Conservation (phyloP, 2,888 invertebrate species). For the Cartodere bifasciata region DNA sequence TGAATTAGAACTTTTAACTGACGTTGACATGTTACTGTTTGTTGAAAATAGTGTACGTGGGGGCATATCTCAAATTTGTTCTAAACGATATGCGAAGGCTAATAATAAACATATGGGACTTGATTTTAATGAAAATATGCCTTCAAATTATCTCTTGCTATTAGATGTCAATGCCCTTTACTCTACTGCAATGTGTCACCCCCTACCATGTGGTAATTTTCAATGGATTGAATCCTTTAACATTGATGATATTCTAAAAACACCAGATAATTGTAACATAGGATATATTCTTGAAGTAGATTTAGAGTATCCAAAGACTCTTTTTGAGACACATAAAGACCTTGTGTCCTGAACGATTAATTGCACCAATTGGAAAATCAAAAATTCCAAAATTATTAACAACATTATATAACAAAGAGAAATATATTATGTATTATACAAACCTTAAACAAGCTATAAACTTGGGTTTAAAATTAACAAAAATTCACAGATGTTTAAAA, state of each 20-base stretch:
- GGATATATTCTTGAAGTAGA: conserved; percentile 22
- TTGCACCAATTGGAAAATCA: conserved; percentile 1
- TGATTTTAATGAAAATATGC: conserved; percentile 13
- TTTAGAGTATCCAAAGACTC: conserved; percentile 22
- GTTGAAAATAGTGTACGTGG: conserved; percentile 23
- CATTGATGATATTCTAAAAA: conserved; percentile 6
- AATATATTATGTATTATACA: conserved; percentile 16
- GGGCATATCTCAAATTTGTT: conserved; percentile 24
- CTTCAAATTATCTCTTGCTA: not conserved
- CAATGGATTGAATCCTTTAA: conserved; percentile 18
- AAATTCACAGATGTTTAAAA: conserved; percentile 13
- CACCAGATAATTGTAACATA: conserved; percentile 12
- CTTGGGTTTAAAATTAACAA: conserved; percentile 12
- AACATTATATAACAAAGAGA: conserved; percentile 14
- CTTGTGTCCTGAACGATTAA: conserved; percentile 5
- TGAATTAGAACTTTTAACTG: conserved; percentile 24
- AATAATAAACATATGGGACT: conserved; percentile 26
- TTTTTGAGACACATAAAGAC: conserved; percentile 22
- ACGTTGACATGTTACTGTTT: conserved; percentile 26
- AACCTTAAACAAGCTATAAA: conserved; percentile 18
- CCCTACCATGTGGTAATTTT: conserved; percentile 22
- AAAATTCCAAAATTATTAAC: conserved; percentile 12
- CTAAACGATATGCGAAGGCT: conserved; percentile 21
- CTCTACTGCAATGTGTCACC: conserved; percentile 17
- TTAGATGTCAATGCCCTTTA: conserved; percentile 1